Evolutionary conservation across 1,140 invertebrate species (phyloP), one percentile per base, ranked within the genome.

Genomic region (Pentalonia nigronervosa): DNA sequence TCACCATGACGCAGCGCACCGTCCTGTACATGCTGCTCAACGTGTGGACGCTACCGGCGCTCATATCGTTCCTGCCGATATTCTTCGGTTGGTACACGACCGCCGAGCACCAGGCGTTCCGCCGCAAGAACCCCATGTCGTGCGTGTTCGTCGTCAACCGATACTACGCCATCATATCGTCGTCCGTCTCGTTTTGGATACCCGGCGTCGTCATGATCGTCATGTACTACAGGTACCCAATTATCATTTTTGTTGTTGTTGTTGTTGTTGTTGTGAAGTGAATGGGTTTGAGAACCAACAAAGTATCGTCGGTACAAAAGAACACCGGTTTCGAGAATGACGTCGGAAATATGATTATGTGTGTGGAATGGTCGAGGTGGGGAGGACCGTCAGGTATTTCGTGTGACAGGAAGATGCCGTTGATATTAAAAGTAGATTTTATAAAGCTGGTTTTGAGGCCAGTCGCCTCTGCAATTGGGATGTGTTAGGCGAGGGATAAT

Each of bases 41-140:
- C 86, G 98, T 99, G 0, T 99, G 99, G 99, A 95, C 98, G 14
- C 96, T 98, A 86, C 98, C 99, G 1, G 97, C 98, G 4, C 96
- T 99, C 56, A 99, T 99, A 94, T 99, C 98, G 93, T 99, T 99
- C 95, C 98, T 98, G 84, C 99, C 99, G 1, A 98, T 99, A 84
- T 99, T 99, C 95, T 97, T 97, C 95, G 98, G 98, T 8, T 98
- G 98, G 97, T 98, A 98, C 95, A 98, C 98, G 1, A 98, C 98
- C 2, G 96, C 96, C 34, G 97, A 98, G 60, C 97, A 98, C 95
- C 95, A 97, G 93, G 84, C 83, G 34, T 96, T 96, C 94, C 96
- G 97, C 94, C 95, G 95, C 89, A 95, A 96, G 17, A 96, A 98
- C 95, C 97, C 98, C 6, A 96, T 98, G 94, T 96, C 97, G 45